phyloP scores from a whole-genome alignment of 2,888 invertebrate species.

The Luperina nickerlii region DNA sequence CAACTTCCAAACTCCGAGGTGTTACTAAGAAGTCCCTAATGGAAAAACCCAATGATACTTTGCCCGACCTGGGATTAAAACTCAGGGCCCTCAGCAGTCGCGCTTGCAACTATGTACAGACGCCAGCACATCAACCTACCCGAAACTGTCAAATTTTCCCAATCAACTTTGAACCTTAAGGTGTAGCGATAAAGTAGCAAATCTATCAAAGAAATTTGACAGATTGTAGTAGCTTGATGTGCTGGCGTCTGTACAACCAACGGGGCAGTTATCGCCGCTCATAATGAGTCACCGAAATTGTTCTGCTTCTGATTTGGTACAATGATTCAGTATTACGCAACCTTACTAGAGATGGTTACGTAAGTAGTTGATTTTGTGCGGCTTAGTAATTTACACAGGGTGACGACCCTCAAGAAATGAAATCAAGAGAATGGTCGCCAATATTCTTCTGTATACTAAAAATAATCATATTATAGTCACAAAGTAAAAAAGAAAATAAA shows the following conservation, averaged over 20 bases:
- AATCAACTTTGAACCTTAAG: no score
- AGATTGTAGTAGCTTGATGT: no score
- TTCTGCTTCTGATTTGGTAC: neutral
- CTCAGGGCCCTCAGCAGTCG: neutral
- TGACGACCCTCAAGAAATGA: neutral
- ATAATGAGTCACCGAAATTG: slow-evolving; percentile 13
- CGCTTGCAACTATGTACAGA: neutral
- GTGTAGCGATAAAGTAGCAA: no score
- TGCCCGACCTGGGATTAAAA: neutral
- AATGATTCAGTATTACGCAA: neutral
- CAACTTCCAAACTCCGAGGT: neutral
- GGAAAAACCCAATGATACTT: neutral
- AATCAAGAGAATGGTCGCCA: neutral
- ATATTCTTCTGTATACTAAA: neutral
- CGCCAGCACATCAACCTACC: no score
- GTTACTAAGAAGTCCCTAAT: neutral
- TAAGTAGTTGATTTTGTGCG: neutral
- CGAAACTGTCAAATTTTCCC: no score
- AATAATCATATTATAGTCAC: neutral
- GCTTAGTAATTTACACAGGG: neutral
- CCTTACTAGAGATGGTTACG: neutral
- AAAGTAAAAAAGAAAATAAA: neutral
- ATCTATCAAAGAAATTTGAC: no score
- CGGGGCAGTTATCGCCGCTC: neutral
- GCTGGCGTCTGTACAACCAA: no score